Evolutionary conservation across 2,888 invertebrate genomes (phyloP), one percentile per base, ranked within the genome.

Genomic region (Clivina fossor): DNA sequence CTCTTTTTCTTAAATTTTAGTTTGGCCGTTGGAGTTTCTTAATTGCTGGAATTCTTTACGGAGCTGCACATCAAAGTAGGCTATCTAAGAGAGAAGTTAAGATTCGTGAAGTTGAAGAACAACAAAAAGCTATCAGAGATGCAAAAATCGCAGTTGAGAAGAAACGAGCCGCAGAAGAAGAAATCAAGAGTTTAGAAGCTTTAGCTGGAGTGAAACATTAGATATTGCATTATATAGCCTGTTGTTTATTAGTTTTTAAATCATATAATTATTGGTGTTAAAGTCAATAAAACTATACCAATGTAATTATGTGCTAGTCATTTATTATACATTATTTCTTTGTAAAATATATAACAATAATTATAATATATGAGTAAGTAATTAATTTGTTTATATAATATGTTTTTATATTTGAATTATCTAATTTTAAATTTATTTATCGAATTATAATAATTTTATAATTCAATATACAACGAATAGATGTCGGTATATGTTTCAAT

Each of bases 11-110:
- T 59, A 33, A 48, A 58, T 68, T 78, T 5, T 72, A 90, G 89
- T 89, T 90, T 67, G 84, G 85, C 56, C 80, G 93, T 69, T 93
- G 91, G 90, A 85, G 85, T 53, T 78, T 91, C 67, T 78, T 93
- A 2, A 70, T 80, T 0, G 76, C 80, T 0, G 92, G 92, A 22
- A 75, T 93, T 60, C 68, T 83, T 1, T 93, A 90, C 63, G 93
- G 92, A 46, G 81, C 83, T 0, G 82, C 84, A 70, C 81, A 88
- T 71, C 86, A 89, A 62, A 82, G 69, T 69, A 78, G 87, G 48
- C 76, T 88, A 1, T 78, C 83, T 24, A 87, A 79, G 70, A 85
- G 78, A 68, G 89, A 88, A 67, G 72, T 73, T 2, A 80, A 77
- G 57, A 66, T 82, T 35, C 80, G 87, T 16, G 88, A 83, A 71